A percentile compares a stretch with the other conserved stretches of the same genome.
These are phyloP conservation scores for Rhamphomyia laevipes DNA, from an alignment of 2,888 invertebrate genomes.

Conservation along the genomic window DNA sequence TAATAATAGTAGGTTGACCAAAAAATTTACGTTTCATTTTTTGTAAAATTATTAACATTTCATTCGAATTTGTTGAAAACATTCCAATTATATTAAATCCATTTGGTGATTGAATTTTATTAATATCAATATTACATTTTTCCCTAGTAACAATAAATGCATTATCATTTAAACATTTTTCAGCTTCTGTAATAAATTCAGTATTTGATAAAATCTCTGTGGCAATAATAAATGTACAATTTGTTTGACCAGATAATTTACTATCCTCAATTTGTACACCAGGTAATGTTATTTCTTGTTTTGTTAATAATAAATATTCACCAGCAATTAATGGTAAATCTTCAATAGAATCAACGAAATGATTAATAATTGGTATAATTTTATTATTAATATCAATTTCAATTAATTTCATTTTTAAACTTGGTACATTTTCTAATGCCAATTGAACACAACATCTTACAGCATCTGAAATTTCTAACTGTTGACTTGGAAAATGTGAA, in stretches of 20 bases:
- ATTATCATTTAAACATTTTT: constrained; percentile 43
- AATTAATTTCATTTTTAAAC: constrained; percentile 48
- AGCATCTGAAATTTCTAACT: constrained; percentile 36
- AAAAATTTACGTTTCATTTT: constrained; percentile 18
- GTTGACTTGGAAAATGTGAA: constrained; percentile 42
- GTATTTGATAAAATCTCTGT: constrained; percentile 20
- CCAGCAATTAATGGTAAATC: constrained; percentile 60
- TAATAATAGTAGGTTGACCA: constrained; percentile 20
- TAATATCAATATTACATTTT: constrained; percentile 40
- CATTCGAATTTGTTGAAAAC: constrained; percentile 24
- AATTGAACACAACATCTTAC: constrained; percentile 54
- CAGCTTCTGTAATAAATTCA: constrained; percentile 37
- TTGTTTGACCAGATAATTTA: constrained; percentile 38
- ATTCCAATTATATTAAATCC: constrained; percentile 24
- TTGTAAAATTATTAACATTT: constrained; percentile 28
- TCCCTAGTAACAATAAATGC: constrained; percentile 52
- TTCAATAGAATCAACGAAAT: constrained; percentile 47
- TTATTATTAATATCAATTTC: constrained; percentile 45
- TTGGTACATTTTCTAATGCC: constrained; percentile 56
- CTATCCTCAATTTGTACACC: constrained; percentile 49
- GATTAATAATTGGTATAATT: constrained; percentile 42
- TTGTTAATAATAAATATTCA: constrained; percentile 45
- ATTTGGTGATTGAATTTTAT: constrained; percentile 19
- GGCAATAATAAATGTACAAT: constrained; percentile 29
- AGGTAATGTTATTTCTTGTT: constrained; percentile 26